Evolutionary conservation across 2,888 invertebrate species (phyloP).

Genomic region (Steinernema carpocapsae): DNA sequence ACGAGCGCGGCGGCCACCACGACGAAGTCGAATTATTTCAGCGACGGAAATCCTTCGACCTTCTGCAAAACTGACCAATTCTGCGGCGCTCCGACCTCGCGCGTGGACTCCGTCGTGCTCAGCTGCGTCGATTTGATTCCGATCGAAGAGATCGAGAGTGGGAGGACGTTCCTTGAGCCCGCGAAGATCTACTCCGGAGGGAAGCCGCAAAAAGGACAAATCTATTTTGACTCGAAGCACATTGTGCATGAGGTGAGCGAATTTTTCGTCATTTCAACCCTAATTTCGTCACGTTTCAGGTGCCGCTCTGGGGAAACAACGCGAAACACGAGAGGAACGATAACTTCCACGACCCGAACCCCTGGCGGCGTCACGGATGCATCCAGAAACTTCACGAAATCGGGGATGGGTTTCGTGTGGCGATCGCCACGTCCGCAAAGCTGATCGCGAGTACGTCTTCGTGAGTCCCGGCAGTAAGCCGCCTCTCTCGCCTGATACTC

Average conservation of each 20-base stretch:
- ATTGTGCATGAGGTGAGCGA: conserved; percentile 19
- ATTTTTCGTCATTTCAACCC: no score
- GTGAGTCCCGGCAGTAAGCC: not conserved
- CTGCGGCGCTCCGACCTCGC: not conserved
- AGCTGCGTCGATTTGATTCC: conserved; percentile 14
- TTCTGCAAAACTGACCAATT: not conserved
- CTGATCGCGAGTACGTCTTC: not conserved
- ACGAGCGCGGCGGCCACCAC: no score
- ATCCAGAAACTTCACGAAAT: conserved; percentile 15
- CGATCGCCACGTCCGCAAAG: not conserved
- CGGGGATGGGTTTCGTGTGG: conserved; percentile 10
- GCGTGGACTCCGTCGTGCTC: not conserved
- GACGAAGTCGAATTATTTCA: conserved; percentile 5
- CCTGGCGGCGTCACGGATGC: conserved; percentile 15
- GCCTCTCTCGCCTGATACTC: conserved; percentile 2
- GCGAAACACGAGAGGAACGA: conserved; percentile 10
- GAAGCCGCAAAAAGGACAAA: not conserved
- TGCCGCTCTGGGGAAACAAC: conserved; percentile 10
- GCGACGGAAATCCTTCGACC: conserved; percentile 14
- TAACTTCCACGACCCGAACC: conserved; percentile 4
- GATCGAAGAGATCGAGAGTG: not conserved
- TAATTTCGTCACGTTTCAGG: no score
- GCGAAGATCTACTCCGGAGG: conserved; percentile 6
- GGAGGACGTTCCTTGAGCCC: not conserved
- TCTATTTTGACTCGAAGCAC: conserved; percentile 9